Evolutionary conservation across 2,797 vertebrate genomes (phyloP), one percentile per base, ranked within the genome.

Genomic region (Hybognathus amarus): DNA sequence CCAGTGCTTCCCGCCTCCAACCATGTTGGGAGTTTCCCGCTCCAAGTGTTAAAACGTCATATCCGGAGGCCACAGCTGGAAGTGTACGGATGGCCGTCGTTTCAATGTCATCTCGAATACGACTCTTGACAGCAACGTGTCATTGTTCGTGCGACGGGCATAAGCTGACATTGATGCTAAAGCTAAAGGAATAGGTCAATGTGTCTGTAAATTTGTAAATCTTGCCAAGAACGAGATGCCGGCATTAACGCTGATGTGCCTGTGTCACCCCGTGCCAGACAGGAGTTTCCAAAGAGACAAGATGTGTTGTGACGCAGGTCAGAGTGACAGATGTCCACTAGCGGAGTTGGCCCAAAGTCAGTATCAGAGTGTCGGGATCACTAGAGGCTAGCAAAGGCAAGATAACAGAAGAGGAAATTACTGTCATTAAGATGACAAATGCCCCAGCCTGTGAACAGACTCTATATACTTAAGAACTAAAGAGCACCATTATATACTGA

Each of bases 161-260:
- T 67, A 15, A 77, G 81, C 91, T 94, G 94, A 94, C 93, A 91
- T 93, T 95, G 94, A 94, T 85, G 93, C 92, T 94, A 90, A 94
- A 93, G 90, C 91, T 91, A 90, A 88, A 93, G 90, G 94, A 95
- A 94, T 94, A 93, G 94, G 94, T 95, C 93, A 95, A 91, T 92
- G 93, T 93, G 93, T 94, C 92, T 90, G 90, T 87, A 90, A 90
- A 90, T 91, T 91, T 87, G 85, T 87, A 90, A 90, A 91, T 87
- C 89, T 79, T 50, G 88, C 80, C 89, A 86, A 89, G 90, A 91
- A 93, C 71, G 87, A 94, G 90, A 93, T 89, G 89, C 64, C 30
- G 36, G 36, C 66, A 10, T 63, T 84, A 80, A n/a, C 15, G 7
- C 5, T 7, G 42, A 67, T 20, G 13, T 50, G 30, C n/a, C 77